These are phyloP conservation scores for Limnephilus rhombicus DNA, from an alignment of 2,888 invertebrate genomes.

Conservation along the genomic window DNA sequence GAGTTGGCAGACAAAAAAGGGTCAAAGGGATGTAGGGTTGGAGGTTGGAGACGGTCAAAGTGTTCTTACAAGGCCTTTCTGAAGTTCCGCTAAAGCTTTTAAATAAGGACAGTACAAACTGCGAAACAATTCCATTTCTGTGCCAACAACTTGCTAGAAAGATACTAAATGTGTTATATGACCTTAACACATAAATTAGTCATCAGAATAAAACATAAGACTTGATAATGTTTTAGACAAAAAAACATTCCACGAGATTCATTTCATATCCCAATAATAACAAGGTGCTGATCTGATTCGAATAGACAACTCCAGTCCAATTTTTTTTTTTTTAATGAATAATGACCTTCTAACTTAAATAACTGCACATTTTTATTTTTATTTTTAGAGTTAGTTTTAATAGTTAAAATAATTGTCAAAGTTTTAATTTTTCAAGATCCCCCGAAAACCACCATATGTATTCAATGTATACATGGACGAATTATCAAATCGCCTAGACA, in stretches of 20 bases:
- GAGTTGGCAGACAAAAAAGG: conserved; percentile 42
- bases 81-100: conserved; percentile 26
- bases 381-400: too few relatives aligned
- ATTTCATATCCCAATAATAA: neutral
- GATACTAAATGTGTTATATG: neutral
- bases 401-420: too few relatives aligned
- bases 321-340: too few relatives aligned
- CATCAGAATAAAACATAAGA: neutral
- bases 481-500: too few relatives aligned
- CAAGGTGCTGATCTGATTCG: neutral
- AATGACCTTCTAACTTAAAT: too few relatives aligned
- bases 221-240: neutral
- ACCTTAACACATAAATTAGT: neutral
- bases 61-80: neutral
- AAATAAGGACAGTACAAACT: conserved; percentile 16
- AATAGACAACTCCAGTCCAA: neutral
- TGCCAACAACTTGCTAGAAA: conserved; percentile 9
- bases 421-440: too few relatives aligned
- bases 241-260: neutral
- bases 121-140: neutral
- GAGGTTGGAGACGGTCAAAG: neutral
- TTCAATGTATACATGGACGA: too few relatives aligned
- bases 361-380: too few relatives aligned
- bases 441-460: too few relatives aligned
- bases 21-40: conserved; percentile 26